Evolutionary conservation across 2,113 vertebrate genomes (phyloP).

Genomic region (Oryzias javanicus): DNA sequence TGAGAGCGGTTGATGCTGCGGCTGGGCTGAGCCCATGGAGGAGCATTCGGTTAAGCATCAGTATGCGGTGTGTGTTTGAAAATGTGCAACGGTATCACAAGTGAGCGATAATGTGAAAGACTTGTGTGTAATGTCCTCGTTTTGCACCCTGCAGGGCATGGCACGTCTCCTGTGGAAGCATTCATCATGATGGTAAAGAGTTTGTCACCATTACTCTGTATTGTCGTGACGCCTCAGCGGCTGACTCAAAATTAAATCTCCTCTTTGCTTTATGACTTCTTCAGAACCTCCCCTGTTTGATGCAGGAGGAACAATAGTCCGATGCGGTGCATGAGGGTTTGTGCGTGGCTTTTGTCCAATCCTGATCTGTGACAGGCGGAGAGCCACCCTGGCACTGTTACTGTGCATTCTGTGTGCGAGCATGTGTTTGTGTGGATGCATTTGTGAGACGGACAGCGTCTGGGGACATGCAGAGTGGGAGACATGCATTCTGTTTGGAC

Average conservation of each 20-base stretch:
- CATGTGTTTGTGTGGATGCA: constrained; percentile 43
- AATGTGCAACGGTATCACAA: constrained; percentile 6
- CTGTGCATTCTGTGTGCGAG: constrained; percentile 30
- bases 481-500: constrained; percentile 77
- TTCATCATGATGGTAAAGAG: constrained; percentile 39
- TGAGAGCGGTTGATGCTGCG: constrained; percentile 43
- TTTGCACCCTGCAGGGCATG: constrained; percentile 45
- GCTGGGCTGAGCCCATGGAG: constrained; percentile 22
- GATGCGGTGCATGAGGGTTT: constrained; percentile 3
- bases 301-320: constrained; percentile 31
- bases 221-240: constrained; percentile 24
- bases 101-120: constrained; percentile 41
- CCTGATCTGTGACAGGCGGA: constrained; percentile 21
- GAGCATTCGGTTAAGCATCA: constrained; percentile 27
- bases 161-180: constrained; percentile 43
- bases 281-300: constrained; percentile 12
- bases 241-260: constrained; percentile 10
- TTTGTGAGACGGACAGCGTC: constrained; percentile 59
- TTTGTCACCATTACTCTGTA: constrained; percentile 32
- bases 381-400: constrained; percentile 34
- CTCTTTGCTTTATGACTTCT: constrained; percentile 29
- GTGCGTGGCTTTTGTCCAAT: constrained; percentile 25
- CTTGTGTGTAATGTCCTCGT: constrained; percentile 45
- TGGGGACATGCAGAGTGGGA: constrained; percentile 72
- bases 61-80: constrained; percentile 9